Evolutionary conservation across 2,113 vertebrate genomes (phyloP).

Genomic region (Patagioenas fasciata): DNA sequence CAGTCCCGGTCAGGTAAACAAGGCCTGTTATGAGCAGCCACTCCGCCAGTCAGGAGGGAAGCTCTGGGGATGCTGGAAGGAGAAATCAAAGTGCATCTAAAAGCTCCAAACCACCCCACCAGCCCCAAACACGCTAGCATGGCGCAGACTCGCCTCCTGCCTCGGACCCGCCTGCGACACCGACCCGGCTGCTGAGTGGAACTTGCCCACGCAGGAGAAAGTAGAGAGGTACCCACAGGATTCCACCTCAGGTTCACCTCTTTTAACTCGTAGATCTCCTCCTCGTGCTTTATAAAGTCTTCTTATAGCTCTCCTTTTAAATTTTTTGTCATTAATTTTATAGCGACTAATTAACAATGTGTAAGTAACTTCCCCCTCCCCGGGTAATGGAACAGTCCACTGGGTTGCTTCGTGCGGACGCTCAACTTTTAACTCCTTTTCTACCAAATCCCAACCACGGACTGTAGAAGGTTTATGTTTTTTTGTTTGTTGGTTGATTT

Average conservation of each 20-base stretch:
- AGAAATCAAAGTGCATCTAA: not conserved
- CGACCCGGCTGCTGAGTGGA: not conserved
- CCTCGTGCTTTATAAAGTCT: not conserved
- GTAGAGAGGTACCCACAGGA: not conserved
- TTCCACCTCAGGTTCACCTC: not conserved
- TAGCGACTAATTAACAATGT: not conserved
- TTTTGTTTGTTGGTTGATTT: no score
- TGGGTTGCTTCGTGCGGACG: fast-evolving
- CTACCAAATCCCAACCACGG: fast-evolving
- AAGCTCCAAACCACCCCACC: not conserved
- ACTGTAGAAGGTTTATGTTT: fast-evolving
- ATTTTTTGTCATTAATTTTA: not conserved
- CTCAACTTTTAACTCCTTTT: not conserved
- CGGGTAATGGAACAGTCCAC: conserved; percentile 41
- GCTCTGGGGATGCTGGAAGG: not conserved
- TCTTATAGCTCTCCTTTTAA: not conserved
- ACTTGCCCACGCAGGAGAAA: not conserved
- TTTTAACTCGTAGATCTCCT: not conserved
- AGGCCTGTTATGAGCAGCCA: not conserved
- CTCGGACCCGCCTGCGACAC: not conserved
- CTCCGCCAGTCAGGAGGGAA: not conserved
- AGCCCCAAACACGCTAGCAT: not conserved
- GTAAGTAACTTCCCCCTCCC: not conserved
- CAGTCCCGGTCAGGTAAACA: not conserved
- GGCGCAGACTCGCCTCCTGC: not conserved